These are phyloP conservation scores for Netelia melanura DNA, from an alignment of 2,888 invertebrate genomes.

Conservation along the genomic window DNA sequence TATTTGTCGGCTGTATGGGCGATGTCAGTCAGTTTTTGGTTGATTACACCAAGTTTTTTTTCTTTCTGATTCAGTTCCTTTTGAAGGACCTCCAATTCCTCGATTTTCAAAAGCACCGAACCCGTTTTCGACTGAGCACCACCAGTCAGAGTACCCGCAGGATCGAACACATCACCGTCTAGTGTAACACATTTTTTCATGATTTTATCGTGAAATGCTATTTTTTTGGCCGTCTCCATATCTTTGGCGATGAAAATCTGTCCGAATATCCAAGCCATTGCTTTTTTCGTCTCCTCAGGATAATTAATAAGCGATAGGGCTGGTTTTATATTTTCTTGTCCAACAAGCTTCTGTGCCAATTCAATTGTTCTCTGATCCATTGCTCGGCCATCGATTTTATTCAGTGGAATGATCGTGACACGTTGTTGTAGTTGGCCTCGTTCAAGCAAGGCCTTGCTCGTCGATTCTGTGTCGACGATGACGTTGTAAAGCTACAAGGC, in stretches of 20 bases:
- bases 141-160: slow-evolving; percentile 95
- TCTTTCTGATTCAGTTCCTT: slow-evolving; percentile 82
- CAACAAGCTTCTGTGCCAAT: slow-evolving; percentile 91
- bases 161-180: slow-evolving; percentile 97
- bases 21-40: slow-evolving; percentile 84
- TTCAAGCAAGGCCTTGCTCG: slow-evolving; percentile 94
- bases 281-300: slow-evolving; percentile 88
- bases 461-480: slow-evolving; percentile 94
- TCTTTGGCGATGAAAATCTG: slow-evolving; percentile 93
- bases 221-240: slow-evolving; percentile 92
- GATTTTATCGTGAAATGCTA: slow-evolving; percentile 91
- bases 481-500: slow-evolving; percentile 93
- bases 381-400: slow-evolving; percentile 90
- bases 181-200: slow-evolving; percentile 92
- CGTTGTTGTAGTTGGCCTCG: slow-evolving; percentile 92
- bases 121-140: slow-evolving; percentile 89
- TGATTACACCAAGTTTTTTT: slow-evolving; percentile 83
- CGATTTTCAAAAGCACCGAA: slow-evolving; percentile 84
- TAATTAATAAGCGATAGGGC: slow-evolving; percentile 93
- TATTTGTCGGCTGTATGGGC: slow-evolving; percentile 84
- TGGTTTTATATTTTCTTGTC: slow-evolving; percentile 92
- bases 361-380: slow-evolving; percentile 88
- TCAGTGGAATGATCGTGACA: slow-evolving; percentile 96
- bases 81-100: slow-evolving; percentile 82
- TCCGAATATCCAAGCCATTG: slow-evolving; percentile 96